Evolutionary conservation across 2,113 vertebrate genomes (phyloP).

Genomic region (Erythrocebus patas): DNA sequence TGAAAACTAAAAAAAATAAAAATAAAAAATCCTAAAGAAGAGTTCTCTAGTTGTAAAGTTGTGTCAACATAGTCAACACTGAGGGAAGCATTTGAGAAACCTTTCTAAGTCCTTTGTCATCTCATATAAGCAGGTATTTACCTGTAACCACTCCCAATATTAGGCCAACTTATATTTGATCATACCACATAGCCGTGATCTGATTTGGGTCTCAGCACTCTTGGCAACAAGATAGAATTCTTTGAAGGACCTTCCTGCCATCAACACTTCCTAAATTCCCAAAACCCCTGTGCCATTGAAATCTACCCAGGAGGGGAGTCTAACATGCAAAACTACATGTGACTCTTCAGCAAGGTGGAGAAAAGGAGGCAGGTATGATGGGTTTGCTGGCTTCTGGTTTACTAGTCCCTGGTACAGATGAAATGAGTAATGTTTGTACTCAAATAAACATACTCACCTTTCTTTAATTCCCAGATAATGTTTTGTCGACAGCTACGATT

Average conservation of each 20-base stretch:
- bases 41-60: background rate
- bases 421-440: background rate
- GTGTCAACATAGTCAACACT: background rate
- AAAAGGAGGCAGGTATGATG: background rate
- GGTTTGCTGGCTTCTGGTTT: background rate
- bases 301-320: background rate
- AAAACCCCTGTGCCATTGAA: background rate
- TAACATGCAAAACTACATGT: background rate
- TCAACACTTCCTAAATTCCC: background rate
- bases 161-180: background rate
- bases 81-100: background rate
- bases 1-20: background rate
- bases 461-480: background rate
- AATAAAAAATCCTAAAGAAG: background rate
- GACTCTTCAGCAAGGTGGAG: background rate
- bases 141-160: background rate
- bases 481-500: background rate
- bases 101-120: background rate
- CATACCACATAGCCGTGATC: background rate
- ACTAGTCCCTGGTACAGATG: background rate
- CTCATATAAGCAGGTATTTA: background rate
- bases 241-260: background rate
- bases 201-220: background rate
- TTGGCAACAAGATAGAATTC: background rate
- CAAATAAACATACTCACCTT: background rate